Percentiles rank a stretch among this genome's conserved stretches.
These are phyloP conservation scores for Metridium senile DNA, from an alignment of 92 coral and sea anemone species.

Conservation along the genomic window DNA sequence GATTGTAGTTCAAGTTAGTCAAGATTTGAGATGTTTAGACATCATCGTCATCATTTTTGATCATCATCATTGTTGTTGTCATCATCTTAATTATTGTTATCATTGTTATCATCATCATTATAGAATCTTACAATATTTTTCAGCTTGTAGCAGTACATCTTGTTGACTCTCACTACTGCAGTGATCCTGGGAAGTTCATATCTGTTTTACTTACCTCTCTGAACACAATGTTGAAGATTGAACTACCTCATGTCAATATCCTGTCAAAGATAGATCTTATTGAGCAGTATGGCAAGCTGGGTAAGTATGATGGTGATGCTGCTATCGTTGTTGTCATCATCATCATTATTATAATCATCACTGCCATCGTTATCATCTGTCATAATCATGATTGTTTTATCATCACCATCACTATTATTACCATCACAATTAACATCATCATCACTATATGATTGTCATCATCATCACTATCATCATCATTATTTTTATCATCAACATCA, in stretches of 20 bases:
- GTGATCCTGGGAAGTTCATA: conserved; percentile 95
- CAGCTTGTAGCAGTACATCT: conserved; percentile 97
- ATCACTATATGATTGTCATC: no score
- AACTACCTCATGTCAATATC: conserved; percentile 92
- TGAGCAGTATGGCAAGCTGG: conserved; percentile 95
- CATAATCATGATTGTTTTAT: no score
- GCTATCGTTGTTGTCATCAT: no score
- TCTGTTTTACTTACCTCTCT: conserved; percentile 92
- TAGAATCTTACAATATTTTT: neutral
- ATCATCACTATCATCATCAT: no score
- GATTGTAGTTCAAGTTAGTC: no score
- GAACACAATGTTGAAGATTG: conserved; percentile 94
- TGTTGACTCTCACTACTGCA: conserved; percentile 97
- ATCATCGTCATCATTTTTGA: no score
- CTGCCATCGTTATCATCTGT: neutral
- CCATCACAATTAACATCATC: no score
- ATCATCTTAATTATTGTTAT: neutral
- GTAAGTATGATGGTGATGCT: no score
- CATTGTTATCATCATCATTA: neutral
- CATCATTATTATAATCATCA: neutral
- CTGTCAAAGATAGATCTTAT: conserved; percentile 94
- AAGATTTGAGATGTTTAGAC: no score
- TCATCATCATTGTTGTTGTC: no score
- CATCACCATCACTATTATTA: no score
- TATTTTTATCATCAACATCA: no score